These are phyloP conservation scores for Noctua janthina DNA, from an alignment of 2,888 invertebrate genomes.

Conservation along the genomic window DNA sequence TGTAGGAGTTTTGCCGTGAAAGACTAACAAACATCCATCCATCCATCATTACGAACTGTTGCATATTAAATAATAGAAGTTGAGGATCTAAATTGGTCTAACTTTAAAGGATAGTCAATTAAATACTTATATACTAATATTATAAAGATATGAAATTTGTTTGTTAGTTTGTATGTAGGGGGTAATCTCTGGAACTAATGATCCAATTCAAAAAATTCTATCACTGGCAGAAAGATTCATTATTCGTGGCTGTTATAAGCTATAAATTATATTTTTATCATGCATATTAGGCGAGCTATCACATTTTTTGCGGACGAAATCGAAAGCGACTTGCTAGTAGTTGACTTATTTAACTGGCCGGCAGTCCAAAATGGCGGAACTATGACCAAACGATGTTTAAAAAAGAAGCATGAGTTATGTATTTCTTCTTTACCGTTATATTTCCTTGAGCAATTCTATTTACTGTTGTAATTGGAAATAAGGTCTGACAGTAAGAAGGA, in stretches of 20 bases:
- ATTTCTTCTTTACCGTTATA: background rate
- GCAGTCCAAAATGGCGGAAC: background rate
- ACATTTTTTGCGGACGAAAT: no score
- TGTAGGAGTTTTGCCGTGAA: background rate
- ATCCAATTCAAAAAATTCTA: no score
- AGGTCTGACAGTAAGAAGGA: background rate
- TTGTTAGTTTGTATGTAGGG: no score
- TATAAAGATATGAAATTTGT: no score
- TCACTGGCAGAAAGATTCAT: no score
- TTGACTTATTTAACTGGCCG: background rate
- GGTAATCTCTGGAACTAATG: no score
- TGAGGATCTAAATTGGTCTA: background rate
- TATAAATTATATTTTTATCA: no score
- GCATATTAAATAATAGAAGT: background rate
- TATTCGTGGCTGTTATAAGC: no score
- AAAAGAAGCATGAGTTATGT: background rate
- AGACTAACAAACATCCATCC: background rate
- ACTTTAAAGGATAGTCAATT: background rate
- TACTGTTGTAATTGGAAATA: slow-evolving; percentile 14
- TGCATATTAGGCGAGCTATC: no score
- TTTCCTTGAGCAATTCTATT: background rate
- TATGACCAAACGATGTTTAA: background rate
- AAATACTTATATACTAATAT: no score
- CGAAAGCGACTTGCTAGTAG: background rate
- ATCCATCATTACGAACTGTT: background rate